phyloP scores from a whole-genome alignment of 2,888 invertebrate genomes.

The Chelonus formosanus region DNA sequence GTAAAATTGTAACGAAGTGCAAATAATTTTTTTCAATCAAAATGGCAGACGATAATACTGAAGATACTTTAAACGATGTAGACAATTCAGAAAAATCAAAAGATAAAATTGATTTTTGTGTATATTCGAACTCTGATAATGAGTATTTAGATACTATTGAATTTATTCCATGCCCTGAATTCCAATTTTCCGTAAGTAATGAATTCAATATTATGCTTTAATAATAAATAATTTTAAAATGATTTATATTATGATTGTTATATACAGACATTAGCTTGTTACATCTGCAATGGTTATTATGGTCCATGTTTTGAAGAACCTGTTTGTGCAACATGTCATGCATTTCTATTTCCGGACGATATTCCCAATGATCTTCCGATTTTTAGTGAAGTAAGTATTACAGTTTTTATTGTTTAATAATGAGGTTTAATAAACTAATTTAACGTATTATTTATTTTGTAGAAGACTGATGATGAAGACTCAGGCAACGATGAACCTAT shows the following conservation, averaged over 20 bases:
- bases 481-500: slow-evolving; percentile 95
- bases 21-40: slow-evolving; percentile 17
- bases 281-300: slow-evolving; percentile 90
- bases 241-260: slow-evolving; percentile 14
- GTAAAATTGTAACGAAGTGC: no score
- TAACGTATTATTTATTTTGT: slow-evolving; percentile 19
- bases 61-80: slow-evolving; percentile 45
- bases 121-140: slow-evolving; percentile 51
- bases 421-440: no score
- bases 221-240: not conserved
- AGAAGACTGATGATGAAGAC: slow-evolving; percentile 88
- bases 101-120: slow-evolving; percentile 50
- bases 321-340: slow-evolving; percentile 90
- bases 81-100: slow-evolving; percentile 48
- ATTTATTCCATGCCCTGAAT: slow-evolving; percentile 52
- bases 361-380: slow-evolving; percentile 65
- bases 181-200: slow-evolving; percentile 54
- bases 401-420: not conserved
- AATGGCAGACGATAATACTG: slow-evolving; percentile 58
- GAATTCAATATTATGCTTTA: no score
- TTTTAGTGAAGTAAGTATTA: slow-evolving; percentile 60
- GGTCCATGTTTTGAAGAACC: slow-evolving; percentile 92
- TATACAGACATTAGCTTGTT: slow-evolving; percentile 76
- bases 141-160: slow-evolving; percentile 48
- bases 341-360: slow-evolving; percentile 88